Evolutionary conservation across 2,113 vertebrate species (phyloP).

Genomic region (Anser brachyrhynchus): DNA sequence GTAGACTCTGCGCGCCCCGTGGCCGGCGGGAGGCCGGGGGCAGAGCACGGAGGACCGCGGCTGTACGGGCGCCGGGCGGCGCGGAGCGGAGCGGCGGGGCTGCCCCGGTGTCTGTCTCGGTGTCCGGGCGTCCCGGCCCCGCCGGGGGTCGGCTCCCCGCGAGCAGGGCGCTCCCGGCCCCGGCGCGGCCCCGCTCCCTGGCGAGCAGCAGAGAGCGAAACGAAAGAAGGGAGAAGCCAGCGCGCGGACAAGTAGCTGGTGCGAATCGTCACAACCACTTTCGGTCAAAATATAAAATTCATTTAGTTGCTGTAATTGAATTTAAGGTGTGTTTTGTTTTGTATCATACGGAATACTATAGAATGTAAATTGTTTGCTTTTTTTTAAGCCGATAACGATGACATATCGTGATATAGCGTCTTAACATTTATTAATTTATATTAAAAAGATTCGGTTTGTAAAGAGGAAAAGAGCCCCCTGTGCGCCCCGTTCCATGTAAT

Average conservation of each 20-base stretch:
- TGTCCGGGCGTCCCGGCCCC: too few relatives aligned
- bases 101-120: too few relatives aligned
- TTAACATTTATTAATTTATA: conserved; percentile 92
- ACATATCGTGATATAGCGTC: conserved; percentile 75
- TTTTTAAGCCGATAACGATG: conserved; percentile 77
- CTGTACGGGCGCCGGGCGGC: too few relatives aligned
- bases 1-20: conserved; percentile 63
- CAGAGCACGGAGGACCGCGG: too few relatives aligned
- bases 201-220: neutral
- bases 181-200: too few relatives aligned
- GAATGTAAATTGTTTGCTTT: conserved; percentile 80
- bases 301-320: conserved; percentile 78
- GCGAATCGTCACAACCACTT: conserved; percentile 71
- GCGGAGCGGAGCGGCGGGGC: neutral
- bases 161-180: too few relatives aligned
- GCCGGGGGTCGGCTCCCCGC: too few relatives aligned
- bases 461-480: conserved; percentile 83
- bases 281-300: conserved; percentile 64
- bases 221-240: neutral
- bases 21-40: neutral
- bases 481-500: conserved; percentile 87
- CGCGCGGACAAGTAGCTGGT: conserved; percentile 71
- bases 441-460: conserved; percentile 84
- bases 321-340: conserved; percentile 79
- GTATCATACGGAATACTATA: conserved; percentile 83